Evolutionary conservation across 2,888 invertebrate genomes (phyloP).

Genomic region (Drosophila anomalata): DNA sequence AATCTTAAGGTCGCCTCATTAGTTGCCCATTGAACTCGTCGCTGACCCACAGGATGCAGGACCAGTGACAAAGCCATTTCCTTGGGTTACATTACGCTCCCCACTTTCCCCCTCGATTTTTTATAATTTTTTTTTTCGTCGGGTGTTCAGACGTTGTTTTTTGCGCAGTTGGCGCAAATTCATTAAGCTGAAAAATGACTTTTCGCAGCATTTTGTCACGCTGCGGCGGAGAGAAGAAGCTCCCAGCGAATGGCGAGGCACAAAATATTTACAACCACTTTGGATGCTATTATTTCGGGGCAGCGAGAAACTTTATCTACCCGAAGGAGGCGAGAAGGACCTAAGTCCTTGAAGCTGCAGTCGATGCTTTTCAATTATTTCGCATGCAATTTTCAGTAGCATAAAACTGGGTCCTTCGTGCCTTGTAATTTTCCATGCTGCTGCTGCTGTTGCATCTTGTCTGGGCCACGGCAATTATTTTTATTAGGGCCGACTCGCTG

Average conservation of each 20-base stretch:
- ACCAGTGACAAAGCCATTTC: conserved; percentile 55
- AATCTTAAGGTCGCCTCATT: conserved; percentile 68
- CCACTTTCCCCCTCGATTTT: neutral
- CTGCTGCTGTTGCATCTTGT: conserved; percentile 30
- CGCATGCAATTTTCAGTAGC: conserved; percentile 76
- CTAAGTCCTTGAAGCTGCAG: conserved; percentile 35
- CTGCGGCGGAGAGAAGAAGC: conserved; percentile 30
- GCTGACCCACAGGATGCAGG: conserved; percentile 56
- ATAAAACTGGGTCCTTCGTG: conserved; percentile 62
- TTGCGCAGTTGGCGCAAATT: conserved; percentile 79
- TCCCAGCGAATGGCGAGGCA: conserved; percentile 52
- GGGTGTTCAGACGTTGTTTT: conserved; percentile 40
- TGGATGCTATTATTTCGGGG: conserved; percentile 75
- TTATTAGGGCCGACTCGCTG: conserved; percentile 60
- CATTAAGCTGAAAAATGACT: conserved; percentile 80
- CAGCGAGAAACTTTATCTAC: conserved; percentile 73
- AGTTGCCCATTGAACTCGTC: conserved; percentile 68
- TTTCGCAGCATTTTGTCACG: conserved; percentile 68
- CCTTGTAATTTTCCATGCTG: conserved; percentile 55
- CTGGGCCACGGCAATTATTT: conserved; percentile 71
- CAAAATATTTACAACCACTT: conserved; percentile 81
- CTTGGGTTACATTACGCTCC: neutral
- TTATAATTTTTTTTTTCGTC: conserved; percentile 41
- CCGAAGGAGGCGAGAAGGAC: conserved; percentile 28
- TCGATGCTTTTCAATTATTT: conserved; percentile 79